Base-by-base conservation (phyloP, 2,113 vertebrate genomes). In the Ophiodon elongatus region DNA sequence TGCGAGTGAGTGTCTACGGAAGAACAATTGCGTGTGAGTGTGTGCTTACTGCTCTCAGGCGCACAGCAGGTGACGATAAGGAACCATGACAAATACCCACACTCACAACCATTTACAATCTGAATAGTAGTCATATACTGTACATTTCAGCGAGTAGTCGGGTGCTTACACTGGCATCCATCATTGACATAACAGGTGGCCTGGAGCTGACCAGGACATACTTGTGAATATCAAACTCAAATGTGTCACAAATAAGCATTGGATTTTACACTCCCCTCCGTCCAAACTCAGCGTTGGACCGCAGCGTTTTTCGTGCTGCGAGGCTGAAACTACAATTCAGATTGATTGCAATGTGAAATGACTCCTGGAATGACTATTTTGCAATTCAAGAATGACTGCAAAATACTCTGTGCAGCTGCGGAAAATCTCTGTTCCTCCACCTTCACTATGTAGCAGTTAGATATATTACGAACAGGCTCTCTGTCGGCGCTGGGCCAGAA, bases 141-240 rank as follows among this genome's bases (percentile, higher is more conserved):
- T 92, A 88, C 33, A 85, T 84, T 91, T 91, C 84, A 84, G 88
- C 82, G 43, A 84, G 74, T 41, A 80, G 83, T 71, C 41, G 62
- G 80, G 79, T 15, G 52, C 87, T 85, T 88, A n/a, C 72, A 71
- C 83, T 92, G 92, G 91, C 91, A 92, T 87, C 86, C 86, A 15
- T 88, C 91, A 88, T 23, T 81, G 87, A 85, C 91, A 91, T 89
- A 92, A 91, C 92, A 92, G 93, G 90, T 94, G 94, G 93, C 89
- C 92, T 88, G 92, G 89, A 93, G 91, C 91, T 92, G 94, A 94
- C 92, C 91, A 86, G 88, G 82, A 92, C 88, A 79, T 78, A 93
- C 80, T 65, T 93, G 91, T 92, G 89, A 93, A 93, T 91, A 90
- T 93, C 91, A 84, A 91, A 90, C 86, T 82, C 82, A 88, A 90